Percentiles rank a stretch among this genome's conserved stretches.
phyloP scores from a whole-genome alignment of 2,797 vertebrate genomes.

The Enteromius viviparus region DNA sequence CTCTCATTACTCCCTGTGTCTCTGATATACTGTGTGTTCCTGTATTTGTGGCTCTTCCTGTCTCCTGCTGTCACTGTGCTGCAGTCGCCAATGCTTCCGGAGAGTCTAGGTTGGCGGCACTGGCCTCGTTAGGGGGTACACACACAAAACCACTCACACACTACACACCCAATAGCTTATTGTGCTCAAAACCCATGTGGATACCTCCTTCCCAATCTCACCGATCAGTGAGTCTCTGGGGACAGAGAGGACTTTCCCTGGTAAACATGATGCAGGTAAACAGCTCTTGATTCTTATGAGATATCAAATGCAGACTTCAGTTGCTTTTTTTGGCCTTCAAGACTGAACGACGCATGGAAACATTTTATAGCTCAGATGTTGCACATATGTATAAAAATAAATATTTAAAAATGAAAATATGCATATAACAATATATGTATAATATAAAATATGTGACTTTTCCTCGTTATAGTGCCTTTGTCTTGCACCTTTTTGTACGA shows the following conservation, averaged over 20 bases:
- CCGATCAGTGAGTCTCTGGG: conserved; percentile 47
- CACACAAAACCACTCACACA: conserved; percentile 55
- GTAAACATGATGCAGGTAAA: conserved; percentile 68
- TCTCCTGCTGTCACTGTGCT: conserved; percentile 81
- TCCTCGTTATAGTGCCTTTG: not conserved
- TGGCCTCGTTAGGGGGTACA: conserved; percentile 48
- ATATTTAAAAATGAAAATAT: not conserved
- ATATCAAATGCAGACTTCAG: conserved; percentile 14
- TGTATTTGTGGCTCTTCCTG: conserved; percentile 86
- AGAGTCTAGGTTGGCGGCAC: conserved; percentile 61
- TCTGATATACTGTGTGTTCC: conserved; percentile 79
- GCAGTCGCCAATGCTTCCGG: conserved; percentile 82
- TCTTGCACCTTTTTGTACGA: not conserved
- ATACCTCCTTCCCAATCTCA: conserved; percentile 47
- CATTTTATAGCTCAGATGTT: not conserved
- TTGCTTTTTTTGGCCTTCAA: not conserved
- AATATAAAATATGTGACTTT: not conserved
- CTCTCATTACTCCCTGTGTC: conserved; percentile 69
- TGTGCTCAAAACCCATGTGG: conserved; percentile 54
- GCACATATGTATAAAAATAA: not conserved
- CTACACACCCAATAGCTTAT: conserved; percentile 63
- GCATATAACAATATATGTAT: not conserved
- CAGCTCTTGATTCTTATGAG: conserved; percentile 51
- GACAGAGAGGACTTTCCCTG: conserved; percentile 57
- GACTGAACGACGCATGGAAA: not conserved